Base-by-base conservation (phyloP, 1,140 invertebrate genomes). In the Watersipora subatra region DNA sequence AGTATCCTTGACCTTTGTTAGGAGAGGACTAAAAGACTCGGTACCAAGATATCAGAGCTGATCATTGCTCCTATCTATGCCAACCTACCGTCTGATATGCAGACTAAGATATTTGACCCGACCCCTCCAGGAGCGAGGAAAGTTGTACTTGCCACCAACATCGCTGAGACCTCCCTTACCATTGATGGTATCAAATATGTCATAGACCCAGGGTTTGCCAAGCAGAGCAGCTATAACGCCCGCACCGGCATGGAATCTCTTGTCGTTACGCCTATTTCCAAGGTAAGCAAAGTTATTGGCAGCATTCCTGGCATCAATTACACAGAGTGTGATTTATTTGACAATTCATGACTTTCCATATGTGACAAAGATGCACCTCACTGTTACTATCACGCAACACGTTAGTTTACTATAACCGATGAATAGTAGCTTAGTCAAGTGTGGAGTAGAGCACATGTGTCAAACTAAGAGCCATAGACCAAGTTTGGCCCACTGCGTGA, bases 141-240 rank as follows among this genome's bases (percentile, higher is more conserved):
- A 81, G 90, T 97, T 26, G 88, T 99, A 20, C 80, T 99, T 24
- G 96, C 96, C 1, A 99, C 97, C 24, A 99, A 99, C 77, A 99
- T 99, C 75, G 97, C 97, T 0, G 95, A 99, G 83, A 99, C 97
- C 22, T 98, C 95, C 2, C 81, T 99, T 12, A 99, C 97, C 1
- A 99, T 99, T 70, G 96, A 99, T 77, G 97, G 97, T 71, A 99
- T 99, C 68, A 90, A 93, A 61, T 99, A 96, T 82, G 97, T 99
- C 0, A 97, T 99, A 70, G 97, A 99, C 84, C 93, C 95, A 20
- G 97, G 96, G 1, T 99, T 97, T 82, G 93, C 92, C 57, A 99
- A 99, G 78, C 94, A 98, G 82, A 99, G 98, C 77, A 96, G 95
- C 79, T 99, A 97, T 75, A 98, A 99, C 84, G 93, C 96, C 0